Base-by-base conservation (phyloP, 2,113 vertebrate species). In the Hippocampus comes region DNA sequence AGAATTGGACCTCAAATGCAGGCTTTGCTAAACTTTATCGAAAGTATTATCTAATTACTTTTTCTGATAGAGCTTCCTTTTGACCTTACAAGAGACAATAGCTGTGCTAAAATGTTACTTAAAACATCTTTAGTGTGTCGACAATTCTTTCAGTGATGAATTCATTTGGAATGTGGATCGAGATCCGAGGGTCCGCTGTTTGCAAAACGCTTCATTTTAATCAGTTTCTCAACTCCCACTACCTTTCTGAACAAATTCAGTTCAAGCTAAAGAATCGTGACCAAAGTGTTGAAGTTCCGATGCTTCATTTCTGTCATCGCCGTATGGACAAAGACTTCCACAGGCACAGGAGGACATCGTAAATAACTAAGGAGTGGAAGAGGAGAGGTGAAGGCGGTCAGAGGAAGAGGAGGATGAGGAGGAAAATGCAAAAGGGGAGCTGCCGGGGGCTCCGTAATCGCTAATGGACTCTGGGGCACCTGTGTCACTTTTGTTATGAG, bases 391-490 rank as follows among this genome's bases (percentile, higher is more conserved):
- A 84, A 74, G 74, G 74, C 74, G 48, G 73, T 79, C n/a, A 59
- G 82, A 71, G 71, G 63, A 67, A 57, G 82, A 70, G 71, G 63
- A 69, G 66, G 76, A 87, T 82, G 78, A 46, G 79, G 78, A 85
- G 77, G 84, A 79, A 80, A 86, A 86, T 78, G 78, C 75, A 74
- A 83, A 78, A 30, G 59, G 72, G 78, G 78, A 81, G 82, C 77
- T 73, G 67, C 6, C 71, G 77, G 10, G 67, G 67, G 76, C 81
- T 77, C 75, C 66, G 71, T 74, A 70, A 79, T 78, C 67, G 72
- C 78, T 90, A 91, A 91, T 90, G 87, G 88, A 90, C 81, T 84
- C 4, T 74, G 76, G 87, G 89, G 86, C 89, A 89, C 85, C 87
- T 77, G 89, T 90, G 87, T 91, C 89, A 90, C 85, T 80, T 86